These are phyloP conservation scores for Ctenosaura bakeri DNA, from an alignment of 2,797 vertebrate genomes.

Conservation along the genomic window DNA sequence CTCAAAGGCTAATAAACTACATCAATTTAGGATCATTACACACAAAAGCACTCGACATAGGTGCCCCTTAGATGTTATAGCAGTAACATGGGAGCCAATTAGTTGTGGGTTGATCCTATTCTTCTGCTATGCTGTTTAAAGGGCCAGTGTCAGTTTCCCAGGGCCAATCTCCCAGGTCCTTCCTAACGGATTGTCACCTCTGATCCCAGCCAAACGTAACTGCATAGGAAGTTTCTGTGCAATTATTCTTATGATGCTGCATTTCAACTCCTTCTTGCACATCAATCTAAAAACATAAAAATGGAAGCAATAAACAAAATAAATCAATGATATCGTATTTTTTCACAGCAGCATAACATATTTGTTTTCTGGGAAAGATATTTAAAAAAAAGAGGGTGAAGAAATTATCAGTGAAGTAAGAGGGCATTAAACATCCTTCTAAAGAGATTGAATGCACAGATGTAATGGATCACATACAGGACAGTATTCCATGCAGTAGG, in stretches of 20 bases:
- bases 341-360: neutral
- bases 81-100: conserved; percentile 1
- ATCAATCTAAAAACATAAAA: neutral
- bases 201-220: conserved; percentile 1
- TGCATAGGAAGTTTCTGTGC: neutral
- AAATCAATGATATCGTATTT: neutral
- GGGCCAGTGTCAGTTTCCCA: no score
- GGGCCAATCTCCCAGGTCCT: no score
- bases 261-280: neutral
- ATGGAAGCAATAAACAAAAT: neutral
- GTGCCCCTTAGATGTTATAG: conserved; percentile 15
- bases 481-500: neutral
- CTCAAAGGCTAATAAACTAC: neutral
- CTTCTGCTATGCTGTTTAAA: neutral
- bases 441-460: neutral
- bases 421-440: no score
- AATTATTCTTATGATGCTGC: neutral
- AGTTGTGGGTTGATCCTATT: neutral
- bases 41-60: neutral
- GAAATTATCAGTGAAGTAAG: no score
- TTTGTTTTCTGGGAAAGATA: no score
- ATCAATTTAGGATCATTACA: neutral
- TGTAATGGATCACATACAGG: neutral
- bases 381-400: neutral
- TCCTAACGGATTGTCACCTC: neutral